Conservation (phyloP, 1,140 invertebrate species). For the Pseudobourletiella spinata region DNA sequence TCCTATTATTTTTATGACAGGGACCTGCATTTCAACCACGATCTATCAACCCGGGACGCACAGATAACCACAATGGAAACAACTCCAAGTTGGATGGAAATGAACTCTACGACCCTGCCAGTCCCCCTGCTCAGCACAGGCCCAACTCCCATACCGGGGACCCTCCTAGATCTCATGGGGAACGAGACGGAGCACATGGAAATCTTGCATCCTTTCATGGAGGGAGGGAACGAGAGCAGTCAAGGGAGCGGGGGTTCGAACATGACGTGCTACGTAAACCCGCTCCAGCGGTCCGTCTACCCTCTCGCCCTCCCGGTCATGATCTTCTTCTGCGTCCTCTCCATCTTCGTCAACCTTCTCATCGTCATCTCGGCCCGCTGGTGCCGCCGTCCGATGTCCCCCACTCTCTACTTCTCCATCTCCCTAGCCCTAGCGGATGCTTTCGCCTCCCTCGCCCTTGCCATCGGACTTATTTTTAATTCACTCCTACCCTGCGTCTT, state of each 20-base stretch:
- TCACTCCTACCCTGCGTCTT: slow-evolving; percentile 42
- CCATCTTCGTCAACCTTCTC: slow-evolving; percentile 46
- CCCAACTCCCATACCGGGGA: neutral
- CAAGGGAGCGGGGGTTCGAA: no score
- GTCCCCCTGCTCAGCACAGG: neutral
- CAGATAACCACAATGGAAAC: no score
- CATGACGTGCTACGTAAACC: neutral
- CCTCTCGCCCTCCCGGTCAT: slow-evolving; percentile 25
- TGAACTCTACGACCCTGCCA: neutral
- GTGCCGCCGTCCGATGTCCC: slow-evolving; percentile 48
- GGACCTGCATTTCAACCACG: no score
- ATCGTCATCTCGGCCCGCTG: slow-evolving; percentile 47
- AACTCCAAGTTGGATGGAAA: no score
- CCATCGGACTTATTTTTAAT: slow-evolving; percentile 48
- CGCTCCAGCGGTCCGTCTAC: neutral
- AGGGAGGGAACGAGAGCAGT: no score
- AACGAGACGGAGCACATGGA: neutral
- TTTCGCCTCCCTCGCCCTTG: slow-evolving; percentile 46
- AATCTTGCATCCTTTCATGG: no score
- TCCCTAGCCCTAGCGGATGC: slow-evolving; percentile 53
- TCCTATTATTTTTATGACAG: no score
- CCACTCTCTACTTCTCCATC: slow-evolving; percentile 51
- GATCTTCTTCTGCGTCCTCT: slow-evolving; percentile 45
- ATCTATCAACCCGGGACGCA: no score
- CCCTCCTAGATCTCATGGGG: neutral